A percentile compares a stretch with the other conserved stretches of the same genome.
Conservation (phyloP, 2,888 invertebrate species). For the Disparrhopalites patrizii region DNA sequence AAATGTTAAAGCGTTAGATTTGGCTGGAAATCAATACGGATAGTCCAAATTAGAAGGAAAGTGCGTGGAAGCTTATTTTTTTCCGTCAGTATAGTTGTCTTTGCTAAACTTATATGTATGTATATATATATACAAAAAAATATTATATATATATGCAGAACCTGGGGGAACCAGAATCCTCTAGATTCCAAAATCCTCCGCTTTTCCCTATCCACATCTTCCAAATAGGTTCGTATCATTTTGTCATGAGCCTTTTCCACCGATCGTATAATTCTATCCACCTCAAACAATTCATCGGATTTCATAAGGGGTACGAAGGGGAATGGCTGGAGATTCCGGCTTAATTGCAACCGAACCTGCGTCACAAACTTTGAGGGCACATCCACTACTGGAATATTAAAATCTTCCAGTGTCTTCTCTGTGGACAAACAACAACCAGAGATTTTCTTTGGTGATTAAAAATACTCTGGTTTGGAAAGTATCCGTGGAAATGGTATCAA, state of each 20-base stretch:
- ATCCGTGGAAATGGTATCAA: too few species aligned
- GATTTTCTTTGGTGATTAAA: too few species aligned
- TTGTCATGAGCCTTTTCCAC: conserved; percentile 12
- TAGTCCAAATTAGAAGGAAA: too few species aligned
- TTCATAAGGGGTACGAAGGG: conserved; percentile 38
- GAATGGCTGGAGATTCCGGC: conserved; percentile 39
- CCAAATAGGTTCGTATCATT: conserved; percentile 16
- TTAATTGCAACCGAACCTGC: conserved; percentile 37
- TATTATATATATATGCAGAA: conserved; percentile 10
- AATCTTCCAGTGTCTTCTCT: conserved; percentile 12
- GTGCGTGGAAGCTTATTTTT: too few species aligned
- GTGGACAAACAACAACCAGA: too few species aligned
- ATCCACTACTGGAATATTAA: conserved; percentile 38
- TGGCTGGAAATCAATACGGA: too few species aligned
- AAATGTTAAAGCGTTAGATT: too few species aligned
- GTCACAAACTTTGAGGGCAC: conserved; percentile 40
- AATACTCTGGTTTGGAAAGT: too few species aligned
- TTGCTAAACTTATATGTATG: too few species aligned
- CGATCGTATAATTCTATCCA: conserved; percentile 23
- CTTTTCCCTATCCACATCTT: conserved; percentile 26
- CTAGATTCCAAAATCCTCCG: conserved; percentile 17
- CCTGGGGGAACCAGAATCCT: conserved; percentile 27
- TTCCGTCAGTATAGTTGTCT: too few species aligned
- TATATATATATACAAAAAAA: background rate
- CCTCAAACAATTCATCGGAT: conserved; percentile 36